phyloP scores from a whole-genome alignment of 2,888 invertebrate species.

The Brachyptera risi region DNA sequence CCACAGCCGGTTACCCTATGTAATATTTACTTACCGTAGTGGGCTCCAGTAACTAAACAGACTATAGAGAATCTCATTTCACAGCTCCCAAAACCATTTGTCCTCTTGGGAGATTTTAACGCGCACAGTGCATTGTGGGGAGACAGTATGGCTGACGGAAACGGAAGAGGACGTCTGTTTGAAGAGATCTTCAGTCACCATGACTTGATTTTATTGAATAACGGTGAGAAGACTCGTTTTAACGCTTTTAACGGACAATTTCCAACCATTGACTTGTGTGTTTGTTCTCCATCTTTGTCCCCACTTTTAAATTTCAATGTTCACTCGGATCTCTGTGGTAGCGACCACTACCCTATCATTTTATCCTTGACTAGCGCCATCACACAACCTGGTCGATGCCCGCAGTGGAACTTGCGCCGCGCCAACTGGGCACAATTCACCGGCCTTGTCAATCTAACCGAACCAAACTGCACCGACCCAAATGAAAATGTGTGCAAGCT shows the following conservation, averaged over 20 bases:
- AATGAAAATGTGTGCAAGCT: neutral
- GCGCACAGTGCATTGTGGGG: slow-evolving; percentile 8
- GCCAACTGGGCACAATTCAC: neutral
- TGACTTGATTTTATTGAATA: neutral
- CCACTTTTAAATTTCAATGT: neutral
- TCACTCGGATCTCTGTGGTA: neutral
- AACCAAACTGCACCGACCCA: neutral
- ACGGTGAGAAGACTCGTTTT: neutral
- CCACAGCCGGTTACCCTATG: neutral
- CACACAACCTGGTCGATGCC: neutral
- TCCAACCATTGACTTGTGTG: neutral
- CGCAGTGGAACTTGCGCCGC: neutral
- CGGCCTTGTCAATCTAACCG: neutral
- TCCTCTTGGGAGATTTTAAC: neutral
- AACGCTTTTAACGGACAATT: neutral
- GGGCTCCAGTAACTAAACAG: neutral
- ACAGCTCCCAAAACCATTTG: too few species aligned
- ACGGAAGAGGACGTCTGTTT: neutral
- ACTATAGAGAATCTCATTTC: neutral
- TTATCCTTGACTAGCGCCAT: neutral
- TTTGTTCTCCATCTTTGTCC: neutral
- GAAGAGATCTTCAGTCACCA: neutral
- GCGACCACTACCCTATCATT: neutral
- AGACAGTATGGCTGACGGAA: neutral
- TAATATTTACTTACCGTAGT: neutral